Base-by-base conservation (phyloP, 2,113 vertebrate genomes). In the Notechis scutatus region DNA sequence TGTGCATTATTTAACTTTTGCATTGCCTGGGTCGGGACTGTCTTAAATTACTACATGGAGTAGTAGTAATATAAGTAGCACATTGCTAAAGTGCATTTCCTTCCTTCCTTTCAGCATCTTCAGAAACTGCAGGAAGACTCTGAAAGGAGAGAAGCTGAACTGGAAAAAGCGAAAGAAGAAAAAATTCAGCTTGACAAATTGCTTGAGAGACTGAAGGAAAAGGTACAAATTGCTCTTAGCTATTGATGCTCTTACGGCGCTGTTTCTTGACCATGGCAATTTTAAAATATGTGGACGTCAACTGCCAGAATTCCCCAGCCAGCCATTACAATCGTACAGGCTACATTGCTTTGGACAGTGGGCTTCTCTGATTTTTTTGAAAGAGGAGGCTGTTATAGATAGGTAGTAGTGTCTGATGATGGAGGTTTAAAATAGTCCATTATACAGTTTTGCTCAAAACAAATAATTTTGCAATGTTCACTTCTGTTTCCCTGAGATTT, bases 101-200 rank as follows among this genome's bases (percentile, higher is more conserved):
- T 93, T 94, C 69, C 92, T 96, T 91, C 95, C 91, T 95, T 97
- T 11, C 96, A 99, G 99, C 99, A 99, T 97, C 98, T 99, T 90
- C 96, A 99, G 93, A 98, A 99, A 97, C 98, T 99, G 94, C 98
- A 99, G 93, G 99, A 99, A 6, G 99, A 99, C 74, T 98, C 98
- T 95, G 99, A 99, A 93, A 98, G 98, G 96, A 98, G 98, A 95
- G 98, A 99, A 94, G 96, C 95, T 3, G 99, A 99, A 95, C 96
- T 99, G 92, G 98, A 99, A 96, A 99, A 98, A 97, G 97, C 98
- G 94, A 95, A 96, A 89, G 98, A 99, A 92, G 99, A 99, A 87
- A 99, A 99, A 95, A 96, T 98, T n/a, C 98, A 99, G 95, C 96
- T 99, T 94, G 98, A 98, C 95, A 96, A 95, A 2, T 97, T 99